Evolutionary conservation across 2,888 invertebrate species (phyloP), one percentile per base, ranked within the genome.

Genomic region (Cartodere bifasciata): DNA sequence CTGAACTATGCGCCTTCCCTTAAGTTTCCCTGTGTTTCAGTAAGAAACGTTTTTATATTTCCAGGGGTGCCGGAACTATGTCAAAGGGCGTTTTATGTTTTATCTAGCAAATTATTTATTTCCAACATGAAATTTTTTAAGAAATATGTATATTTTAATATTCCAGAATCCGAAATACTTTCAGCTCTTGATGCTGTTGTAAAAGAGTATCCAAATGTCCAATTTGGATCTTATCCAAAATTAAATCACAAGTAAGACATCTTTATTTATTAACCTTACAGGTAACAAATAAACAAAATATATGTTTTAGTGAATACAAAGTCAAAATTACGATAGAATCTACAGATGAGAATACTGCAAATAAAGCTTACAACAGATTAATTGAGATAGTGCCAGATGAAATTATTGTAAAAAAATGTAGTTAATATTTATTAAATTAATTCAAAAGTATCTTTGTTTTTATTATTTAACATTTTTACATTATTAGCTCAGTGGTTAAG

Each of bases 31-130:
- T 56, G 62, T 43, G 48, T 68, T 22, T 55, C 55, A 11, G 39
- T 77, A 7, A 52, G 55, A 22, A 82, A 82, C 54, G 75, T 80
- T 1, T 72, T 68, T 43, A 66, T 79, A 32, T 75, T 81, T 44
- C 80, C 82, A 20, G 81, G 81, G 2, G 70, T 81, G 23, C 81
- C 81, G 2, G 56, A 63, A 38, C 61, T 67, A 28, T 51, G 66
- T 27, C 49, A 60, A 40, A 51, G 47, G 34, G 53, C 60, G 1
- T 65, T 68, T 33, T 47, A 46, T 23, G 33, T 41, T 27, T 36
- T 54, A 2, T 44, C 50, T 14, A 35, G 59, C 42, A 46, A 55
- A 37, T 44, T 63, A 20, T 66, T 67, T 41, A 44, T 49, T 16
- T 51, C 57, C 2, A 38, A 46, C n/a, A 47, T 46, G 11, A 53